These are phyloP conservation scores for Scylla paramamosain DNA, from an alignment of 1,140 invertebrate species.

Conservation along the genomic window DNA sequence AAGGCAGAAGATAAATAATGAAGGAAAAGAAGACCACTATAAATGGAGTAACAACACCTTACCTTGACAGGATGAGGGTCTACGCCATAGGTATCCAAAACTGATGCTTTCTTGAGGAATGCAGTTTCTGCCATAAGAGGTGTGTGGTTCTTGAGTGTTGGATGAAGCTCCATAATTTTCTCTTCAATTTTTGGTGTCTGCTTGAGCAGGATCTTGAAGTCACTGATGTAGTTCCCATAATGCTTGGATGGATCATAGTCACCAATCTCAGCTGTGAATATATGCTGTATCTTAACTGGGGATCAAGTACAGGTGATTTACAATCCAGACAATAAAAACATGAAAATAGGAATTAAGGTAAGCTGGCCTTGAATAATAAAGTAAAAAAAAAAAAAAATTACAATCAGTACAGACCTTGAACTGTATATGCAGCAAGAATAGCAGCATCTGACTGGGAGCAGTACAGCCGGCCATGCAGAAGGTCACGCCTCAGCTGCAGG, in stretches of 20 bases:
- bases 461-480: slow-evolving; percentile 95
- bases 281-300: background rate
- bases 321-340: too few relatives aligned
- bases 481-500: slow-evolving; percentile 95
- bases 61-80: slow-evolving; percentile 99
- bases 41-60: slow-evolving; percentile 69
- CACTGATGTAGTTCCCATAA: slow-evolving; percentile 92
- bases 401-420: slow-evolving; percentile 88
- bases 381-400: background rate
- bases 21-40: background rate
- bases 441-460: slow-evolving; percentile 94
- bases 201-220: slow-evolving; percentile 94
- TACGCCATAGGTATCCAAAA: slow-evolving; percentile 97
- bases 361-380: background rate
- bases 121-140: slow-evolving; percentile 89
- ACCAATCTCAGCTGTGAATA: slow-evolving; percentile 92
- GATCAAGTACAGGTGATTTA: too few relatives aligned
- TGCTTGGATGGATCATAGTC: slow-evolving; percentile 96
- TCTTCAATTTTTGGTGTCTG: slow-evolving; percentile 95
- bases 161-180: slow-evolving; percentile 93
- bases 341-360: background rate
- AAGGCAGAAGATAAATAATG: background rate
- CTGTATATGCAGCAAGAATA: slow-evolving; percentile 93
- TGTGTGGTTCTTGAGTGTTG: slow-evolving; percentile 85
- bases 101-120: slow-evolving; percentile 92